phyloP scores from a whole-genome alignment of 2,113 vertebrate genomes.

The Apodemus sylvaticus region DNA sequence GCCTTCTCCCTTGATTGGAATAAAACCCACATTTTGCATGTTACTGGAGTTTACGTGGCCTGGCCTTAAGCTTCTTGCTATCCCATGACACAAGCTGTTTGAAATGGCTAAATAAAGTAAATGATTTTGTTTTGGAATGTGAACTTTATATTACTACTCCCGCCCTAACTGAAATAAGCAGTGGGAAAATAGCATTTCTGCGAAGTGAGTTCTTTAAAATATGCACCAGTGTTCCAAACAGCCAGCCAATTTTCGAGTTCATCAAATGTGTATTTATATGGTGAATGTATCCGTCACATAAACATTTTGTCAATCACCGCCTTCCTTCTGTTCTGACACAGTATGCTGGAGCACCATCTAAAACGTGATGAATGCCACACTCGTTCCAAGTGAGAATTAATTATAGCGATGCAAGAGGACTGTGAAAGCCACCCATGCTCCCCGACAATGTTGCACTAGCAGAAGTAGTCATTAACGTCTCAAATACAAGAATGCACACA shows the following conservation, averaged over 20 bases:
- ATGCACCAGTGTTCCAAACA: constrained; percentile 59
- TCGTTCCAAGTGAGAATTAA: constrained; percentile 64
- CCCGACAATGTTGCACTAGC: neutral
- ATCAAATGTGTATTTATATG: constrained; percentile 69
- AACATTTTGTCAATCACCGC: constrained; percentile 75
- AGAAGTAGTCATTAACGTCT: constrained; percentile 39
- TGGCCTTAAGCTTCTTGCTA: constrained; percentile 59
- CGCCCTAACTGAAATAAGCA: constrained; percentile 77
- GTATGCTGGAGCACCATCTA: constrained; percentile 7
- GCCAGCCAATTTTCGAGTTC: constrained; percentile 69
- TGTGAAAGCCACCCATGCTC: constrained; percentile 41
- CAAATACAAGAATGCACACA: neutral
- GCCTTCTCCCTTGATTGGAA: neutral
- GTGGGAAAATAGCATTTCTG: constrained; percentile 72
- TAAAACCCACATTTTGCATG: neutral
- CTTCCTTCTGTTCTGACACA: constrained; percentile 71
- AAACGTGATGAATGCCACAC: constrained; percentile 22
- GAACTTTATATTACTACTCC: constrained; percentile 61
- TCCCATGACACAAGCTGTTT: constrained; percentile 61
- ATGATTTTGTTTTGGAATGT: constrained; percentile 70
- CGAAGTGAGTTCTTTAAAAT: constrained; percentile 69
- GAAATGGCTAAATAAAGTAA: constrained; percentile 70
- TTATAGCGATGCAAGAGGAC: constrained; percentile 16
- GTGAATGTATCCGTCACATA: constrained; percentile 72
- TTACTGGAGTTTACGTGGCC: constrained; percentile 65